Conservation (phyloP, 2,888 invertebrate species). For the Aspidapion aeneum region DNA sequence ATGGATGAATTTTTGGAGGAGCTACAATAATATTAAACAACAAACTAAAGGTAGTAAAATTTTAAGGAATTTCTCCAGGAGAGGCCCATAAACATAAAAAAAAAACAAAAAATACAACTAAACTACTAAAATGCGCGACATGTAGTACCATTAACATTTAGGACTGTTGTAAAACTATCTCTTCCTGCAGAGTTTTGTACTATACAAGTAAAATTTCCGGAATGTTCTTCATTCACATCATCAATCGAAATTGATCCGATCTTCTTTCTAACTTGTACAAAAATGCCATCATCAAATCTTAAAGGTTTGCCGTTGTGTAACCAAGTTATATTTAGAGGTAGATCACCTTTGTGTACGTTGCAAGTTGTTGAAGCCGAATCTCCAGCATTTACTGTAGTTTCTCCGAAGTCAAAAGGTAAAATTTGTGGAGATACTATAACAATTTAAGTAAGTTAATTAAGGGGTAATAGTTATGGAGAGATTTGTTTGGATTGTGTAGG, state of each 20-base stretch:
- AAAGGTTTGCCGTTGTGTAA: constrained; percentile 52
- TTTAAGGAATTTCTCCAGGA: not conserved
- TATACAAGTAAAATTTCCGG: constrained; percentile 41
- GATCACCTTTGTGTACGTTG: constrained; percentile 71
- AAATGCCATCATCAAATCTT: constrained; percentile 36
- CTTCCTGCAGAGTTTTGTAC: constrained; percentile 66
- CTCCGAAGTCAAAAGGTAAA: constrained; percentile 72
- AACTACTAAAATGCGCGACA: too few relatives aligned
- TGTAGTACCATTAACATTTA: constrained; percentile 57
- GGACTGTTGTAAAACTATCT: constrained; percentile 57
- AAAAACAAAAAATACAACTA: not conserved
- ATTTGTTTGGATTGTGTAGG: not conserved
- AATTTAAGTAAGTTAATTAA: constrained; percentile 49
- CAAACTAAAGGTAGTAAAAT: too few relatives aligned
- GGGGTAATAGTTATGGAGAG: constrained; percentile 35
- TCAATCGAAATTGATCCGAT: constrained; percentile 25
- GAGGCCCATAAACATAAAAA: not conserved
- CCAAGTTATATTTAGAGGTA: constrained; percentile 74
- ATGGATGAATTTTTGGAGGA: constrained; percentile 56
- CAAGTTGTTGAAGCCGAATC: constrained; percentile 49
- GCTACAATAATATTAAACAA: constrained; percentile 28
- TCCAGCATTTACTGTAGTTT: constrained; percentile 54
- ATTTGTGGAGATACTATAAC: constrained; percentile 71
- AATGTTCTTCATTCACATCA: constrained; percentile 1
- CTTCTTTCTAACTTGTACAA: not conserved